phyloP scores from a whole-genome alignment of 2,888 invertebrate species.

The Baronia brevicornis region DNA sequence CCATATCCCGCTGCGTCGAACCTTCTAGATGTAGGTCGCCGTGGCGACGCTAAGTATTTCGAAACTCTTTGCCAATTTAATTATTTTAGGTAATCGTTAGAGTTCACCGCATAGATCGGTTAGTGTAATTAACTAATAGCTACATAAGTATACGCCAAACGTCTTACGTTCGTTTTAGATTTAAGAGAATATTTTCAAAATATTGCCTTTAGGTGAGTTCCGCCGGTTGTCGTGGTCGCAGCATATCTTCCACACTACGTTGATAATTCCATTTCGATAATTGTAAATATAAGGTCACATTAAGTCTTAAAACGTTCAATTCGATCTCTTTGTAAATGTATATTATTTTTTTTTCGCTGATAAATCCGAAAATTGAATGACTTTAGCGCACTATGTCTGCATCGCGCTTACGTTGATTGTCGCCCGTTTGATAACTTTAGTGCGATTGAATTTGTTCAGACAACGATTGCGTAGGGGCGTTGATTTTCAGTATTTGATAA shows the following conservation, averaged over 20 bases:
- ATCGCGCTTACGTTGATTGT: constrained; percentile 10
- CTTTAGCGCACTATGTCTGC: constrained; percentile 19
- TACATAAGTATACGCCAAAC: constrained; percentile 76
- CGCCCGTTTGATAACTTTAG: too few species aligned
- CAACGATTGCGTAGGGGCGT: constrained; percentile 1
- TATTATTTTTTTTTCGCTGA: constrained; percentile 63
- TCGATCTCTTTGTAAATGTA: constrained; percentile 75
- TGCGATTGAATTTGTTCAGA: too few species aligned
- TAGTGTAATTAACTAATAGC: constrained; percentile 73
- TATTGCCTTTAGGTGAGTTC: constrained; percentile 68
- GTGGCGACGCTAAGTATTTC: constrained; percentile 72
- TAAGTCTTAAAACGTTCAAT: constrained; percentile 71
- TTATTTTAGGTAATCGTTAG: constrained; percentile 71
- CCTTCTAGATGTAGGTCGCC: constrained; percentile 69
- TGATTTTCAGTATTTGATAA: constrained; percentile 41
- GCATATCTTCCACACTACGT: constrained; percentile 68
- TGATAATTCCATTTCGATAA: constrained; percentile 73
- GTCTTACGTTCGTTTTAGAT: constrained; percentile 70
- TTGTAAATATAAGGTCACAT: constrained; percentile 72
- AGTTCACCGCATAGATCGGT: constrained; percentile 71
- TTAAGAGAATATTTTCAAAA: constrained; percentile 72
- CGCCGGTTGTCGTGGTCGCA: constrained; percentile 44
- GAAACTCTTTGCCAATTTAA: constrained; percentile 76
- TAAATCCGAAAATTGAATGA: constrained; percentile 27
- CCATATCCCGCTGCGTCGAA: constrained; percentile 83